A percentile compares a stretch with the other conserved stretches of the same genome.
phyloP scores from a whole-genome alignment of 2,113 vertebrate genomes.

The Diadophis punctatus region DNA sequence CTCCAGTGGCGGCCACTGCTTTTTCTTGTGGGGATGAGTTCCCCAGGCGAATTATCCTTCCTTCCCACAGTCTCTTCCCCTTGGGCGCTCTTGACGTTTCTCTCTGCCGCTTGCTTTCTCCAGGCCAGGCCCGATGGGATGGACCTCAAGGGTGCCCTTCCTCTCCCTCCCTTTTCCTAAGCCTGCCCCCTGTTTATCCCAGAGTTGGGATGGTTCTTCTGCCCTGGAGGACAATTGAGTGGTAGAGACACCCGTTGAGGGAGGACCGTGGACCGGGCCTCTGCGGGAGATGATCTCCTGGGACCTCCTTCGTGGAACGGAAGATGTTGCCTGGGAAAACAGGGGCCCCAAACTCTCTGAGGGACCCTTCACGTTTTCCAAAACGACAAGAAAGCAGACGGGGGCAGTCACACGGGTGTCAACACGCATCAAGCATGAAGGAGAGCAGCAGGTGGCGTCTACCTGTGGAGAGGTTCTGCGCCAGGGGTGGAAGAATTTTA shows the following conservation, averaged over 20 bases:
- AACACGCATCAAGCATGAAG: not conserved
- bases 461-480: not conserved
- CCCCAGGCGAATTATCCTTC: not conserved
- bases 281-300: not conserved
- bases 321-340: not conserved
- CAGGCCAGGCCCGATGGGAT: not conserved
- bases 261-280: not conserved
- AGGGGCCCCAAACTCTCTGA: not conserved
- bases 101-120: not conserved
- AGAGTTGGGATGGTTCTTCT: not conserved
- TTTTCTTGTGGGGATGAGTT: not conserved
- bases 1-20: not conserved
- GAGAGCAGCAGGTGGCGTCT: not conserved
- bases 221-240: not conserved
- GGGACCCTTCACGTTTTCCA: not conserved
- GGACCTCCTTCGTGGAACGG: not conserved
- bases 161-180: not conserved
- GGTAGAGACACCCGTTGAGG: too few relatives aligned
- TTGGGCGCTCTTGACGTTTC: not conserved
- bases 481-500: too few relatives aligned
- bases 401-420: not conserved
- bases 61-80: not conserved
- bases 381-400: not conserved
- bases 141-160: not conserved
- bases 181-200: not conserved